Percentiles rank a stretch among this genome's conserved stretches.
These are phyloP conservation scores for Watsonalla binaria DNA, from an alignment of 2,888 invertebrate genomes.

Conservation along the genomic window DNA sequence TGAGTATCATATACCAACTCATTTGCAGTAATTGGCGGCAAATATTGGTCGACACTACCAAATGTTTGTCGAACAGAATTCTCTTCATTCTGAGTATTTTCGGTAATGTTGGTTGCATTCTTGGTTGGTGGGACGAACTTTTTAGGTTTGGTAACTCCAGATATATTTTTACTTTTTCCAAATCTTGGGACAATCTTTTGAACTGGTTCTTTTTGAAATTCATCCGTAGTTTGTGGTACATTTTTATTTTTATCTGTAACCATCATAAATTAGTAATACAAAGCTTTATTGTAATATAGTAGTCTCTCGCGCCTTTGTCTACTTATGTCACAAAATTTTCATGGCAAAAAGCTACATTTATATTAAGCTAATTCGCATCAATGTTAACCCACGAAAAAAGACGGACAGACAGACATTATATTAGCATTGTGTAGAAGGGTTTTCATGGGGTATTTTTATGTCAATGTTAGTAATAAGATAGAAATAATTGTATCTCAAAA, in stretches of 20 bases:
- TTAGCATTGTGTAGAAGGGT: too few species aligned
- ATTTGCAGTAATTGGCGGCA: not conserved
- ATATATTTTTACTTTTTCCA: slow-evolving; percentile 25
- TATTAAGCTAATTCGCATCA: too few species aligned
- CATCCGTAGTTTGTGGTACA: slow-evolving; percentile 5
- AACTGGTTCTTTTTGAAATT: slow-evolving; percentile 7
- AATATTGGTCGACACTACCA: not conserved
- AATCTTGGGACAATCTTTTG: slow-evolving; percentile 35
- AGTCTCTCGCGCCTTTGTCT: too few species aligned
- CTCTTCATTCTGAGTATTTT: not conserved
- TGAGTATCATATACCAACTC: not conserved
- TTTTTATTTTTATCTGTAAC: not conserved
- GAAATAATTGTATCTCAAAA: too few species aligned
- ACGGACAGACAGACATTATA: too few species aligned
- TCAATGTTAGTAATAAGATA: too few species aligned
- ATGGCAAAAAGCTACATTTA: too few species aligned
- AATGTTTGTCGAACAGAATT: not conserved
- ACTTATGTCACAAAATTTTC: too few species aligned
- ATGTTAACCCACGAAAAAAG: too few species aligned
- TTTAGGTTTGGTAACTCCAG: slow-evolving; percentile 24
- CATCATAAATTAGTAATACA: too few species aligned
- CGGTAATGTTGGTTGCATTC: slow-evolving; percentile 4
- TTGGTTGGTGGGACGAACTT: slow-evolving; percentile 48
- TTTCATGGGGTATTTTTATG: too few species aligned
- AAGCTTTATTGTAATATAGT: too few species aligned